Evolutionary conservation across 2,888 invertebrate genomes (phyloP), one percentile per base, ranked within the genome.

Genomic region (Xanthia icteritia): DNA sequence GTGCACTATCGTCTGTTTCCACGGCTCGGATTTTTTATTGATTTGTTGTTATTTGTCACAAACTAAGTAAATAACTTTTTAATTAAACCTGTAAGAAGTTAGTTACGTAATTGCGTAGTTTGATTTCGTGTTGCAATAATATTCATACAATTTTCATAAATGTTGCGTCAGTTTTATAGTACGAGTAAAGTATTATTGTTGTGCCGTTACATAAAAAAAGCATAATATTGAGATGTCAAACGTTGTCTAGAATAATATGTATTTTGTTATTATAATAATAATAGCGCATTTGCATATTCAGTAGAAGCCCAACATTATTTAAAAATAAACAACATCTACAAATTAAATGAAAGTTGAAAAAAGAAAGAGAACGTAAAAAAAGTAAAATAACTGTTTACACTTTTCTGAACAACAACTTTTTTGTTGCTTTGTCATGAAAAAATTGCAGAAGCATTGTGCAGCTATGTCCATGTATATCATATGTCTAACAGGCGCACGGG

Each of bases 1-100:
- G 15, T 64, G 67, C 74, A 54, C 31, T 51, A 36, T 72, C 31
- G 27, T 27, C 17, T 48, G 36, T 61, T 73, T 77, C 48, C 70
- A 67, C 9, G 9, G 42, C 66, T 56, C 3, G 2, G 2, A 2
- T 39, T 58, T 27, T 58, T 36, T 36, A 8, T 20, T 11, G 11
- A 23, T 17, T 73, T 71, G 17, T 31, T 11, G 15, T 68, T 72
- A 51, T 68, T 72, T 39, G 27, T 27, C 23, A 23, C 3, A 9
- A 72, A 69, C 1, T 15, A 23, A 54, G 8, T 9, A 66, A 48
- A 66, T 2, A 66, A 8, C 27, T 27, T 45, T 45, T 65, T 27
- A 42, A 65, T 45, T 31, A 27, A 20, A 31, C 15, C 5, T 5
- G 45, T 15, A 23, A 66, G 8, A 66, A 48, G 23, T 23, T 8